Percentiles rank a stretch among this genome's conserved stretches.
Evolutionary conservation across 2,797 vertebrate genomes (phyloP).

Genomic region (Parauchenoglanis ngamensis): DNA sequence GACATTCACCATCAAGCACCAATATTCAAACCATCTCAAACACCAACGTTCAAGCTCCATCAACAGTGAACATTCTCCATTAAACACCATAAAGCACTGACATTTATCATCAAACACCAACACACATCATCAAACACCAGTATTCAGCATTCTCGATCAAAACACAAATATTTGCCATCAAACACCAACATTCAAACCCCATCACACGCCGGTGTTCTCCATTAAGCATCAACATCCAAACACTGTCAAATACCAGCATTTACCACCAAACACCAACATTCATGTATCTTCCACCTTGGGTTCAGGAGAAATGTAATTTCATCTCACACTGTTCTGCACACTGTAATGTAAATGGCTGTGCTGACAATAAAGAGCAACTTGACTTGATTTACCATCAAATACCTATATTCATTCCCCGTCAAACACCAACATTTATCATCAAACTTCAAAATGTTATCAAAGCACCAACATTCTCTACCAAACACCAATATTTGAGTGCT

Average conservation of each 20-base stretch:
- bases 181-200: not conserved
- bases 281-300: no score
- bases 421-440: not conserved
- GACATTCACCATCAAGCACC: not conserved
- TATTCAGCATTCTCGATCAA: no score
- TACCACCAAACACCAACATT: not conserved
- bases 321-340: no score
- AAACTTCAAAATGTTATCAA: not conserved
- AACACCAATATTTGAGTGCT: not conserved
- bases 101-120: not conserved
- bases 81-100: not conserved
- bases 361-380: no score
- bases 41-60: not conserved
- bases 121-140: not conserved
- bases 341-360: no score
- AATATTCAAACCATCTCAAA: not conserved
- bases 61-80: not conserved
- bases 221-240: not conserved
- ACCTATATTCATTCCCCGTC: no score
- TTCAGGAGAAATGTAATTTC: no score
- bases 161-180: not conserved
- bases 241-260: not conserved
- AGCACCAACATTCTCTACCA: not conserved
- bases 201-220: not conserved
- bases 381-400: not conserved